Percentiles rank a stretch among this genome's conserved stretches.
Evolutionary conservation across 2,797 vertebrate species (phyloP).

Genomic region (Macrochelys suwanniensis): DNA sequence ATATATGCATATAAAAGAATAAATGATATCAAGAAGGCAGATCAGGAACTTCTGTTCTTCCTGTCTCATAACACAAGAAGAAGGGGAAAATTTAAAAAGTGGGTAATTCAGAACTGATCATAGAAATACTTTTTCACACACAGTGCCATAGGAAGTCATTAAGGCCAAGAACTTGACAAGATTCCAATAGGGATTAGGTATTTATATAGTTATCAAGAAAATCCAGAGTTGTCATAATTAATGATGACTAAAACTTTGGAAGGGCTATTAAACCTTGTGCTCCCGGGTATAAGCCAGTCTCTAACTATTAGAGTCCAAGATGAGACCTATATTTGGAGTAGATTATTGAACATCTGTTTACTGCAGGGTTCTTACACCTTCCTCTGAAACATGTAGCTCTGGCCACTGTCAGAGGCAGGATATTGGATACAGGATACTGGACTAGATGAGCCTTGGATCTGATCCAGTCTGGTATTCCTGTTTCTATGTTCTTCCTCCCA

Average conservation of each 20-base stretch:
- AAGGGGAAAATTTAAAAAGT: too few relatives aligned
- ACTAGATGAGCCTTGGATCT: not conserved
- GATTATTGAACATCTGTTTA: not conserved
- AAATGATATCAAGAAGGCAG: not conserved
- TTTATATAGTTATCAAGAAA: not conserved
- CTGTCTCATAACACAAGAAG: not conserved
- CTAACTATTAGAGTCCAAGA: not conserved
- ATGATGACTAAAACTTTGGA: not conserved
- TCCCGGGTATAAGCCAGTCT: not conserved
- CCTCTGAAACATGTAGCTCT: not conserved
- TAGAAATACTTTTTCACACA: not conserved
- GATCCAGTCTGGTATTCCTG: not conserved
- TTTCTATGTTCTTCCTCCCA: not conserved
- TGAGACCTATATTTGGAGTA: not conserved
- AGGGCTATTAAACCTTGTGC: not conserved
- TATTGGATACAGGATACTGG: too few relatives aligned
- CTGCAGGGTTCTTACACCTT: not conserved
- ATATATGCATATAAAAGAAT: not conserved
- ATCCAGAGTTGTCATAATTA: not conserved
- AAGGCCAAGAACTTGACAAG: not conserved
- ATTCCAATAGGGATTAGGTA: not conserved
- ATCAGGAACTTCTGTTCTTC: not conserved
- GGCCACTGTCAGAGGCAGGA: not conserved
- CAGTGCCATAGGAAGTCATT: not conserved
- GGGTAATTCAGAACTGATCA: not conserved